These are phyloP conservation scores for Horisme vitalbata DNA, from an alignment of 2,888 invertebrate genomes.

Conservation along the genomic window DNA sequence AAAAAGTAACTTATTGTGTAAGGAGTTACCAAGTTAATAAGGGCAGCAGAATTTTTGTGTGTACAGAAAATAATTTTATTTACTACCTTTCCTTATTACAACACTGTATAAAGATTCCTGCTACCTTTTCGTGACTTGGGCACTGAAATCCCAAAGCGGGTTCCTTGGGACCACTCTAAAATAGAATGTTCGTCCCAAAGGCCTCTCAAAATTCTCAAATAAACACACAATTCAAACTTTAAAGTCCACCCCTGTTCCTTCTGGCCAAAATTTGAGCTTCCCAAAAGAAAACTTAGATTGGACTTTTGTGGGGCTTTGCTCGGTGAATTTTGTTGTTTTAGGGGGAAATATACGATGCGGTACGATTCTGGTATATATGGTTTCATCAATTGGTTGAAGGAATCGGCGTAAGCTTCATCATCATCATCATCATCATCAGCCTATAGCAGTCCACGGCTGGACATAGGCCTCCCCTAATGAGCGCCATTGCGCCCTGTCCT, in stretches of 20 bases:
- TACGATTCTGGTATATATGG: background rate
- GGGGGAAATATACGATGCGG: conserved; percentile 1
- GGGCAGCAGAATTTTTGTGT: no score
- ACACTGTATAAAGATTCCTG: conserved; percentile 1
- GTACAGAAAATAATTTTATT: no score
- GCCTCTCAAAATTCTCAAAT: conserved; percentile 28
- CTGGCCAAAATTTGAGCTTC: conserved; percentile 50
- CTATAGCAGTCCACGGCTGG: no score
- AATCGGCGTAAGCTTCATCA: no score
- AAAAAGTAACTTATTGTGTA: no score
- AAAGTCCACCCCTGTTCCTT: conserved; percentile 37
- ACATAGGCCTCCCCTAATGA: no score
- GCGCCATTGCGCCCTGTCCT: no score
- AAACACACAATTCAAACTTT: conserved; percentile 28
- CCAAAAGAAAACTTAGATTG: conserved; percentile 60
- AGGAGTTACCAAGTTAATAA: no score
- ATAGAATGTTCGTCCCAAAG: conserved; percentile 26
- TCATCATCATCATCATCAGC: no score
- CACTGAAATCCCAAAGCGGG: conserved; percentile 7
- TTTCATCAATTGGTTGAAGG: no score
- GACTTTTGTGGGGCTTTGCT: conserved; percentile 51
- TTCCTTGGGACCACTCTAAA: conserved; percentile 6
- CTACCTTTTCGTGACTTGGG: conserved; percentile 5
- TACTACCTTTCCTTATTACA: background rate
- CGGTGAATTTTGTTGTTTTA: conserved; percentile 36